Evolutionary conservation across 37 sponge, comb jelly and placozoan genomes (phyloP), one percentile per base, ranked within the genome.

Genomic region (Ephydatia muelleri): DNA sequence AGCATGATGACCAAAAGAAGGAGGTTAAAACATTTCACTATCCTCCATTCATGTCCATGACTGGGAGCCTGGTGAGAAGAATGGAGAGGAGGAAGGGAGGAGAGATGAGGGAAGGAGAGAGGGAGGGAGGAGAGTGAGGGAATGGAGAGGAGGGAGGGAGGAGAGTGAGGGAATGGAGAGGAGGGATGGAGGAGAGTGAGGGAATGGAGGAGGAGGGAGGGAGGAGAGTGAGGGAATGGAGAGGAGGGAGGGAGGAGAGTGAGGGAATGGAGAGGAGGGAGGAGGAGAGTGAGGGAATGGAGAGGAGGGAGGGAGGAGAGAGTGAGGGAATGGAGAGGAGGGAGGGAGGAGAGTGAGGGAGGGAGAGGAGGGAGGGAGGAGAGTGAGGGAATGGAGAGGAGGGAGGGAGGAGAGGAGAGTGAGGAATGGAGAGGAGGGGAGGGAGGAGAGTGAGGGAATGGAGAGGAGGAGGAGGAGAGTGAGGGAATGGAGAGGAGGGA

Each of bases 391-490:
- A 30, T 65, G 31, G 13, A 39, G 13, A 8, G 76, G 33, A 0
- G 14, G 14, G 16, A 11, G 57, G 19, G 57, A 57, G 12, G 57
- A 11, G 57, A 57, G 12, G 57, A 21, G 16, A 67, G 30, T 21
- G 47, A 84, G 30, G 28, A 77, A 27, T 0, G 84, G 85, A 27
- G 88, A 83, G 80, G 38, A 23, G 36, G 3, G 30, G 2, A 36
- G 3, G n/a, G 4, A 34, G 74, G 37, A 22, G 31, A 11, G 66
- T 23, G 38, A 48, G 31, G 34, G 31, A 21, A n/a, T 13, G 29
- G 22, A 8, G 64, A 34, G 48, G 16, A 57, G 12, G n/a, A 29
- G 28, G 43, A 35, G 25, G 21, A 12, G 57, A 1, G 25, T 12
- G 57, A 14, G 6, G 34, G 76, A 16, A 19, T 14, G 16, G 9